Conservation (phyloP, 2,888 invertebrate species). For the Stenichneumon culpator region DNA sequence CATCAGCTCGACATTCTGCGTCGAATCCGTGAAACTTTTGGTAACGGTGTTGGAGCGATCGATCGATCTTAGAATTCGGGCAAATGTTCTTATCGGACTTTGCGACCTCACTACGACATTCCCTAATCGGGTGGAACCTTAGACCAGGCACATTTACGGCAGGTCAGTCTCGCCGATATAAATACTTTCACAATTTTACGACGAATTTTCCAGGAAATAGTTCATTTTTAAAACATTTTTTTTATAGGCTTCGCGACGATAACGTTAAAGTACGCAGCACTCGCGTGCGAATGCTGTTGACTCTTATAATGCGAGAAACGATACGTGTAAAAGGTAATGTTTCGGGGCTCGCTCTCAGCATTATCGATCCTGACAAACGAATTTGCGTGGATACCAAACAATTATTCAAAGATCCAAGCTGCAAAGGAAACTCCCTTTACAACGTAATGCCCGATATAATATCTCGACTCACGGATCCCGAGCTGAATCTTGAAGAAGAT, state of each 20-base stretch:
- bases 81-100: constrained; percentile 93
- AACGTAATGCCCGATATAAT: constrained; percentile 98
- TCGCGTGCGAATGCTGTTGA: constrained; percentile 94
- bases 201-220: background rate
- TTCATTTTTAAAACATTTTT: background rate
- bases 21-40: constrained; percentile 90
- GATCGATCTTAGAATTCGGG: constrained; percentile 90
- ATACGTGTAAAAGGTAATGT: constrained; percentile 97
- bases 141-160: constrained; percentile 95
- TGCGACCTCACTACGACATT: constrained; percentile 95
- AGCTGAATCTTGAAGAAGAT: constrained; percentile 89
- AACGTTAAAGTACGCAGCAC: constrained; percentile 91
- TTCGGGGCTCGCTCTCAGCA: constrained; percentile 93
- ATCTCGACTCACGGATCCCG: constrained; percentile 93
- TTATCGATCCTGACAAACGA: constrained; percentile 89
- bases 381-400: constrained; percentile 90
- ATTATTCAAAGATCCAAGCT: constrained; percentile 94
- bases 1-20: constrained; percentile 91
- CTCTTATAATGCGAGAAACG: constrained; percentile 98
- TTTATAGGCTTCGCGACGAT: constrained; percentile 91
- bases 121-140: constrained; percentile 97
- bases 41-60: constrained; percentile 94
- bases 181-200: background rate
- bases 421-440: constrained; percentile 97
- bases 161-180: constrained; percentile 87